Evolutionary conservation across 1,140 invertebrate genomes (phyloP).

Genomic region (Dermatophagoides farinae): DNA sequence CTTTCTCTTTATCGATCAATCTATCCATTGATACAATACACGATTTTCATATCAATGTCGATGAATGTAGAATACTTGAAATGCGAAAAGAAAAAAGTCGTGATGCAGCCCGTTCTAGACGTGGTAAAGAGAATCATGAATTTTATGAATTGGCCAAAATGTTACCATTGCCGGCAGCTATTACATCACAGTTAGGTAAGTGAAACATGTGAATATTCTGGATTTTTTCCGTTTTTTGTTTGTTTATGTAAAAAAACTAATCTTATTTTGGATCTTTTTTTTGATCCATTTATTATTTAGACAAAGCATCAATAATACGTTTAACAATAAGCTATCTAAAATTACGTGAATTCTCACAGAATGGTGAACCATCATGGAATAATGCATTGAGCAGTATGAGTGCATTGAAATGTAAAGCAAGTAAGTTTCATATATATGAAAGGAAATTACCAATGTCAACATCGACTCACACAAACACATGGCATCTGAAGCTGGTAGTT

Average conservation of each 20-base stretch:
- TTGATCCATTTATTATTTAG: constrained; percentile 23
- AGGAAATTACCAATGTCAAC: not conserved
- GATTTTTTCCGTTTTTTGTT: not conserved
- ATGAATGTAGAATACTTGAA: constrained; percentile 85
- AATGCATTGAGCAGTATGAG: constrained; percentile 27
- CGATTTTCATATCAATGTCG: too few species aligned
- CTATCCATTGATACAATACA: too few species aligned
- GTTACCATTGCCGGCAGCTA: constrained; percentile 81
- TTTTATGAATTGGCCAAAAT: constrained; percentile 96
- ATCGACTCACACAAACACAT: too few species aligned
- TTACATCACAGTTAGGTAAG: constrained; percentile 53
- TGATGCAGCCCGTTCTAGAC: constrained; percentile 75
- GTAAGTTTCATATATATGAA: constrained; percentile 5
- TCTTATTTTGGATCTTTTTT: not conserved
- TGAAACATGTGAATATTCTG: not conserved
- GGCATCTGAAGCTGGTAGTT: not conserved
- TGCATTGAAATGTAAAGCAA: constrained; percentile 15
- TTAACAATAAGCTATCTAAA: constrained; percentile 93
- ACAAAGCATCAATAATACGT: constrained; percentile 95
- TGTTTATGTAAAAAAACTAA: not conserved
- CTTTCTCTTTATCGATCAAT: too few species aligned
- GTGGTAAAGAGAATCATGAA: constrained; percentile 94
- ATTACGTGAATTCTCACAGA: constrained; percentile 75
- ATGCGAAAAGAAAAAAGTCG: constrained; percentile 87
- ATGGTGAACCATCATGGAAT: constrained; percentile 86